phyloP scores from a whole-genome alignment of 2,113 vertebrate species.

The Grammomys surdaster region DNA sequence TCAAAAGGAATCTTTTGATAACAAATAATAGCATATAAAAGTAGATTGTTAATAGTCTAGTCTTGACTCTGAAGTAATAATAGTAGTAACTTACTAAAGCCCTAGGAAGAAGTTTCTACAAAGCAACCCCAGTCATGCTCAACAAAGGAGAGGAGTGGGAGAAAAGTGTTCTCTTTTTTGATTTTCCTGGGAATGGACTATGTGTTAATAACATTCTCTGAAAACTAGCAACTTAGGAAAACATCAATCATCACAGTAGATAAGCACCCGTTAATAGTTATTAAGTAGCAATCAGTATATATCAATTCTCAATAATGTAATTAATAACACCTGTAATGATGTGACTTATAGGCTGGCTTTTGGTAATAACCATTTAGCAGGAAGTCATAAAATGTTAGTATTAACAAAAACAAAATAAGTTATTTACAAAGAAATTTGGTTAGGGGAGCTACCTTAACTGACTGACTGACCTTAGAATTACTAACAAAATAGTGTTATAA shows the following conservation, averaged over 20 bases:
- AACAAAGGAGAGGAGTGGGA: neutral
- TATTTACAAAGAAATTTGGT: neutral
- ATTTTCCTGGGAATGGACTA: neutral
- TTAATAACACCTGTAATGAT: neutral
- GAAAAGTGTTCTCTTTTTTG: neutral
- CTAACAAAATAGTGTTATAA: neutral
- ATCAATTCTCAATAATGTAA: conserved; percentile 38
- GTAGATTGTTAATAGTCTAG: neutral
- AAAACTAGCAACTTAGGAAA: neutral
- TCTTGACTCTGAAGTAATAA: neutral
- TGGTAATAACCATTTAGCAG: neutral
- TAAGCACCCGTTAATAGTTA: neutral
- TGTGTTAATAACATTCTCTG: conserved; percentile 4
- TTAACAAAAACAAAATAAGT: neutral
- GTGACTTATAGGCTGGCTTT: neutral
- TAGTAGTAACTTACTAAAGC: conserved; percentile 14
- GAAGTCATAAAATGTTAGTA: neutral
- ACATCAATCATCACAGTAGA: neutral
- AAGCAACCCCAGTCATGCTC: neutral
- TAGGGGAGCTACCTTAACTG: neutral
- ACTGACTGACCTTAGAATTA: neutral
- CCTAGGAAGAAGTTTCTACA: neutral
- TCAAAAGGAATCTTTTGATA: neutral
- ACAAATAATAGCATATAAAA: conserved; percentile 1
- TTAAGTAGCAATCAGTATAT: neutral